Percentiles rank a stretch among this genome's conserved stretches.
Evolutionary conservation across 2,888 invertebrate species (phyloP).

Genomic region (Shargacucullia verbasci): DNA sequence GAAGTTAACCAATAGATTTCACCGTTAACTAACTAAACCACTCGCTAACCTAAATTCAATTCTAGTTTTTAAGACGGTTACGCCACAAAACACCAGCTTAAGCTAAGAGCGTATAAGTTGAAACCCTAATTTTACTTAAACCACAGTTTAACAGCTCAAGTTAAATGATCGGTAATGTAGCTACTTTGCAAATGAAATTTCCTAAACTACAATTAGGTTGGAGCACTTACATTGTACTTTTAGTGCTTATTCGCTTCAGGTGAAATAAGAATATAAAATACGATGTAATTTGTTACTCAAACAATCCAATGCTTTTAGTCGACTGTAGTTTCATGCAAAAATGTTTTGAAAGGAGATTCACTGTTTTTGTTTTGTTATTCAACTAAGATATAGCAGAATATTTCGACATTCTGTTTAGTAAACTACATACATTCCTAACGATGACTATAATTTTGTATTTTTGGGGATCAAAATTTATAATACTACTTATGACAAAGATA

Average conservation of each 20-base stretch:
- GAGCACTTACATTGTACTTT: constrained; percentile 1
- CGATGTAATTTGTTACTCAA: no score
- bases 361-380: no score
- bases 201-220: constrained; percentile 10
- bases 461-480: no score
- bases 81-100: constrained; percentile 33
- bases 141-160: constrained; percentile 75
- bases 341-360: no score
- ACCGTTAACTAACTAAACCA: constrained; percentile 19
- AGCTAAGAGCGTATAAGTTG: constrained; percentile 48
- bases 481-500: no score
- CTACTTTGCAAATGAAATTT: constrained; percentile 74
- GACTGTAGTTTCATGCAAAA: no score
- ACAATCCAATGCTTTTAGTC: no score
- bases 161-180: constrained; percentile 79
- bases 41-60: constrained; percentile 42
- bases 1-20: constrained; percentile 6
- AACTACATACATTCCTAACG: no score
- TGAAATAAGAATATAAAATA: neutral
- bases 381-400: no score
- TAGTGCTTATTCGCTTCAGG: neutral
- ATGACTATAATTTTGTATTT: no score
- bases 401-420: no score
- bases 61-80: constrained; percentile 50
- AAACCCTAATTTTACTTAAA: constrained; percentile 71